Evolutionary conservation across 2,888 invertebrate genomes (phyloP), one percentile per base, ranked within the genome.

Genomic region (Aethes cnicana): DNA sequence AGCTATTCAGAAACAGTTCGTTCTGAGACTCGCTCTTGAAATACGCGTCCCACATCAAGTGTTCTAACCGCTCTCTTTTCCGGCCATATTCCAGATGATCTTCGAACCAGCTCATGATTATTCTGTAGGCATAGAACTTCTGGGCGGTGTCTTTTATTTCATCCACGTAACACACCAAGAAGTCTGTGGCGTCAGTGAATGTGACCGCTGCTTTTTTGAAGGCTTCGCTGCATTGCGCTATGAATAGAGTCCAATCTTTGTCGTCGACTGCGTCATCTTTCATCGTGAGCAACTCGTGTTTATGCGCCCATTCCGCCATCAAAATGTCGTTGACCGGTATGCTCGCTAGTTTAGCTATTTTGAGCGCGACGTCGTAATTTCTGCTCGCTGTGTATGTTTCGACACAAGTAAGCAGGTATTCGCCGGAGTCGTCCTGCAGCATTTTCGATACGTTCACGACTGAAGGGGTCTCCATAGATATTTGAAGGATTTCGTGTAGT

Each of bases 131-230:
- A 56, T 91, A 88, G 69, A 92, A 93, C 59, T 91, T 92, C 57
- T 90, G 87, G 0, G 69, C 63, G 0, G 62, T 48, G 14, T 90
- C 77, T 0, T 66, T 66, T 20, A 93, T 85, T 55, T 89, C 87
- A 2, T 88, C 84, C 0, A 91, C 90, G 54, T 91, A 86, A 46
- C 90, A 83, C 1, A 92, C 79, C 28, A 93, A 91, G 70, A 95
- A 95, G 56, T 92, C 77, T 0, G 93, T 92, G 0, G 94, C 91
- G 11, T 91, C 87, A 54, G 91, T 90, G 9, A 93, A 92, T 0
- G 91, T 80, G 0, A 95, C 91, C 0, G 92, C 80, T 43, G 93
- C 91, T 21, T 89, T 81, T 59, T 88, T 85, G 57, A 95, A 93
- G 41, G 92, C 92, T 37, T 83, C 75, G 55, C 94, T 92, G 60